Conservation (phyloP, 2,113 vertebrate genomes). For the Eubucco bourcierii region DNA sequence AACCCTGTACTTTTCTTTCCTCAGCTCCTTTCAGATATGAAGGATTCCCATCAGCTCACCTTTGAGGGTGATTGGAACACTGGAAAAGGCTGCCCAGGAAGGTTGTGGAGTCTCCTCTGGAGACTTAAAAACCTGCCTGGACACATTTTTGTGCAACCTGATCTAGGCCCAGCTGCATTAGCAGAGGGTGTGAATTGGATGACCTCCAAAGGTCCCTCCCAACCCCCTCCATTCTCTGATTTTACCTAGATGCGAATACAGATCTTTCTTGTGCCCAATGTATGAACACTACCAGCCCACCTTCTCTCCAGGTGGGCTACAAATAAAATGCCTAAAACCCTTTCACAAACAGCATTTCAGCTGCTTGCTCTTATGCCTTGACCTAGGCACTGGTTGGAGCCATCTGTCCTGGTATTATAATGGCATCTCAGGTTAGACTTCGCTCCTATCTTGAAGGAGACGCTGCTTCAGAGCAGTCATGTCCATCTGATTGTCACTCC, state of each 20-base stretch:
- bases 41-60: background rate
- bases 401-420: background rate
- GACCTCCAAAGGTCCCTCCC: no score
- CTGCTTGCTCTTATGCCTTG: background rate
- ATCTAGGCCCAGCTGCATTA: no score
- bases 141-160: no score
- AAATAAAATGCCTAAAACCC: background rate
- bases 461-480: background rate
- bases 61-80: no score
- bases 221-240: background rate
- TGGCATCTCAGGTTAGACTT: background rate
- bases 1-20: background rate
- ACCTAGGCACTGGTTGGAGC: background rate
- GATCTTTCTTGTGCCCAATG: background rate
- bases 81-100: no score
- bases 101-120: no score
- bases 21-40: background rate
- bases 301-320: background rate
- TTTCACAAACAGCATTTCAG: background rate
- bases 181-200: no score
- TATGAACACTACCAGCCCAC: background rate
- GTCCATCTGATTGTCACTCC: background rate
- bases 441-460: background rate
- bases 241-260: background rate
- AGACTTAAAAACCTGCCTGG: background rate